Base-by-base conservation (phyloP, 2,797 vertebrate genomes). In the Lepidocolaptes lacrymiger region DNA sequence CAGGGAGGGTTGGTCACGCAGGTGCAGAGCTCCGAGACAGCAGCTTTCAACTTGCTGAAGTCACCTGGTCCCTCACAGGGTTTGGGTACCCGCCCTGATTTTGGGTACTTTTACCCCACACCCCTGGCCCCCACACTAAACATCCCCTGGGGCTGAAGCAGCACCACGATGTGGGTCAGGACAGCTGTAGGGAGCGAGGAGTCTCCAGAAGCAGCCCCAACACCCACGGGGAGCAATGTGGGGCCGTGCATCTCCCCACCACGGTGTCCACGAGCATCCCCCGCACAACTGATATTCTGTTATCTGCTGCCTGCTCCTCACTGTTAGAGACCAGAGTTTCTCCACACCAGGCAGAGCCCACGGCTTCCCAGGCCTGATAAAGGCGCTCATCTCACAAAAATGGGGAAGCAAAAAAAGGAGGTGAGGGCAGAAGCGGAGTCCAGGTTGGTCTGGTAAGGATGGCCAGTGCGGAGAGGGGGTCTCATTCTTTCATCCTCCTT, bases 381-480 rank as follows among this genome's bases (percentile, higher is more conserved):
- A 55, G 28, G 7, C 51, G 1, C 44, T 46, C 67, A 5, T 6
- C 59, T 56, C 24, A 6, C 30, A 59, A 51, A 83, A 82, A 89
- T 0, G 0, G 28, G 77, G 20, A 77, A 59, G 21, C 7, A 36
- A 62, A 54, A 46, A 12, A 6, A 62, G 7, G n/a, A 64, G 23
- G 4, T 9, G 37, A 23, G 34, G 6, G 21, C 19, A 80, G 44
- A 37, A 37, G 2, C 3, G 15, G 4, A 52, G 44, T 4, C 12
- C 36, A 32, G 28, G 36, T 22, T 0, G 4, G 22, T 4, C 10
- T 32, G 55, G 36, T 12, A 39, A 61, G 55, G 48, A 43, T 9
- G 30, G 17, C 2, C 0, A 0, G 21, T 1, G 26, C 2, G 7
- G 27, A 88, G 39, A 51, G 6, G 2, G 9, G 4, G 0, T 21